Conservation (phyloP, 2,113 vertebrate genomes). For the Lathamus discolor region DNA sequence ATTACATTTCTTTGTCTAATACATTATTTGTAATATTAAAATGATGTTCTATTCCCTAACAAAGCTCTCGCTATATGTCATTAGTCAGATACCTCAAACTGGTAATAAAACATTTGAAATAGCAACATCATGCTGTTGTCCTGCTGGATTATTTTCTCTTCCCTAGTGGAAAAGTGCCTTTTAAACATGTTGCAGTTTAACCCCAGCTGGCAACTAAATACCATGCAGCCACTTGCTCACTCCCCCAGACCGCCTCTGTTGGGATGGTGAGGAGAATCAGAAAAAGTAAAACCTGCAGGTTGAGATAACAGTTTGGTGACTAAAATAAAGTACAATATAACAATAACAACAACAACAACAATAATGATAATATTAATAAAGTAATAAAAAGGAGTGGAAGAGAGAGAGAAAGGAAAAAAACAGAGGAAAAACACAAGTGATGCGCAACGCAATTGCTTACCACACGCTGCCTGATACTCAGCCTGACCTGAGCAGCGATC, state of each 20-base stretch:
- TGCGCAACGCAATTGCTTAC: background rate
- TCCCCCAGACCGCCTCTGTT: background rate
- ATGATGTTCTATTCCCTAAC: background rate
- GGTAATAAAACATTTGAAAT: background rate
- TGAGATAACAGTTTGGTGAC: background rate
- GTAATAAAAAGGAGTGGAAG: background rate
- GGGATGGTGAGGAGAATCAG: background rate
- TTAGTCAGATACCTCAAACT: constrained; percentile 5
- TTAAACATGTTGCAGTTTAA: background rate
- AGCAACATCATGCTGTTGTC: background rate
- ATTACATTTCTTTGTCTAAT: constrained; percentile 19
- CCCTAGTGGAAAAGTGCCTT: background rate
- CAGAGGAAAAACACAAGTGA: background rate
- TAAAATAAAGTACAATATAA: background rate
- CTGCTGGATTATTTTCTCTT: background rate
- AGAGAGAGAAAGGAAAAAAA: background rate
- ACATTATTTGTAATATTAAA: background rate
- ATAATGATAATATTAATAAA: background rate
- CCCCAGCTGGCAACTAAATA: background rate
- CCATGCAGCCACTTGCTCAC: background rate
- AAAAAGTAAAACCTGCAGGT: background rate
- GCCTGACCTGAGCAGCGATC: background rate
- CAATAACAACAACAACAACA: background rate
- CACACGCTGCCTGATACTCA: background rate
- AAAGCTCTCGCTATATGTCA: background rate